Evolutionary conservation across 2,888 invertebrate species (phyloP), one percentile per base, ranked within the genome.

Genomic region (Dione juno): DNA sequence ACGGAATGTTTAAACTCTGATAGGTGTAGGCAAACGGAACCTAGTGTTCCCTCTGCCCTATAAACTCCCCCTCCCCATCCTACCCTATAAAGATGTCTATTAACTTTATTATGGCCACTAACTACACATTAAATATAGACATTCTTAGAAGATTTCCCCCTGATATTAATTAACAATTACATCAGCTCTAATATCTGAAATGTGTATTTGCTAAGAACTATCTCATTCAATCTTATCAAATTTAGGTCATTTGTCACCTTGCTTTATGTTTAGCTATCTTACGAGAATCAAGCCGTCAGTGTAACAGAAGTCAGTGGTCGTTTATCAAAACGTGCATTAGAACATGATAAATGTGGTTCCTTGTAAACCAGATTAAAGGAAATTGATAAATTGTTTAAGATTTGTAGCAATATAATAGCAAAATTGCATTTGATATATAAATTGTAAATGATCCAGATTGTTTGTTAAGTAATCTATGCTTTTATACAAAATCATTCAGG

Each of bases 261-360:
- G 50, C 28, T 28, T 57, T 16, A 41, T 41, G 50, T 59, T 50
- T 41, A 28, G 52, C 9, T 59, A 50, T 41, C 59, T 50, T 35
- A 48, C 6, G 9, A 21, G 40, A 52, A 40, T 59, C 41, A n/a
- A 28, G 16, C 41, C 43, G 59, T 40, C 58, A 66, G 16, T 52
- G 48, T 35, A 19, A 64, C 64, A 64, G 50, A 40, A 64, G 64
- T 54, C 35, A 8, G 28, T 6, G 16, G 21, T 59, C 16, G 59
- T 58, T 59, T 59, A 67, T 67, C 67, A 52, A 67, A 59, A 40
- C 37, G 19, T 21, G 66, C 45, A 67, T 67, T 52, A 40, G 21
- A 48, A 50, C 48, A 59, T 50, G 59, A 59, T 58, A 50, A 67
- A 59, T 67, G n/a, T 48, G 16, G 66, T 48, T 19, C 37, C 21